These are phyloP conservation scores for Vesta saturnalis DNA, from an alignment of 2,888 invertebrate species.

Conservation along the genomic window DNA sequence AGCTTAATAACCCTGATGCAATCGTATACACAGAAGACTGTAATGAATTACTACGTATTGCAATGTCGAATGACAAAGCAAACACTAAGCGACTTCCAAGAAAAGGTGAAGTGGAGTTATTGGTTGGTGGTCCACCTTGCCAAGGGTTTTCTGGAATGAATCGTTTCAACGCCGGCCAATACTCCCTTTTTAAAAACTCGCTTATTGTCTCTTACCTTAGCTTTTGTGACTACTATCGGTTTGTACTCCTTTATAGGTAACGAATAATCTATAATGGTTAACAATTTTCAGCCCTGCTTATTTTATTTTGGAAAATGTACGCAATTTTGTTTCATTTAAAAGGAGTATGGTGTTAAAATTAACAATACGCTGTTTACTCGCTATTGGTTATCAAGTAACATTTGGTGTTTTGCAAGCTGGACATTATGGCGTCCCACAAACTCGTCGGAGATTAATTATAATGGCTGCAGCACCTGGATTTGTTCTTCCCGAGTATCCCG, in stretches of 20 bases:
- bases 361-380: slow-evolving; percentile 76
- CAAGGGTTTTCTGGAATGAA: slow-evolving; percentile 94
- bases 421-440: slow-evolving; percentile 86
- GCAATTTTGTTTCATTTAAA: slow-evolving; percentile 87
- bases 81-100: slow-evolving; percentile 65
- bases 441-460: slow-evolving; percentile 76
- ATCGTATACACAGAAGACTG: slow-evolving; percentile 86
- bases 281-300: slow-evolving; percentile 69
- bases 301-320: slow-evolving; percentile 86
- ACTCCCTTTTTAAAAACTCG: slow-evolving; percentile 87
- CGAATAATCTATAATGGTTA: neutral
- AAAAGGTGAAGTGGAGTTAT: slow-evolving; percentile 83
- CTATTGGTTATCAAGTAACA: slow-evolving; percentile 89
- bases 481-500: slow-evolving; percentile 78
- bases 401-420: slow-evolving; percentile 90
- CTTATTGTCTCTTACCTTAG: slow-evolving; percentile 83
- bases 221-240: slow-evolving; percentile 85
- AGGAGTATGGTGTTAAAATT: slow-evolving; percentile 83
- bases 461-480: slow-evolving; percentile 85
- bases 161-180: slow-evolving; percentile 84
- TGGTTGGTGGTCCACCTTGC: slow-evolving; percentile 90
- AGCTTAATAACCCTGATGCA: slow-evolving; percentile 77
- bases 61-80: slow-evolving; percentile 67
- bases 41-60: slow-evolving; percentile 74
- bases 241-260: slow-evolving; percentile 5